Evolutionary conservation across 1,140 invertebrate species (phyloP).

Genomic region (Meteorus sp.): DNA sequence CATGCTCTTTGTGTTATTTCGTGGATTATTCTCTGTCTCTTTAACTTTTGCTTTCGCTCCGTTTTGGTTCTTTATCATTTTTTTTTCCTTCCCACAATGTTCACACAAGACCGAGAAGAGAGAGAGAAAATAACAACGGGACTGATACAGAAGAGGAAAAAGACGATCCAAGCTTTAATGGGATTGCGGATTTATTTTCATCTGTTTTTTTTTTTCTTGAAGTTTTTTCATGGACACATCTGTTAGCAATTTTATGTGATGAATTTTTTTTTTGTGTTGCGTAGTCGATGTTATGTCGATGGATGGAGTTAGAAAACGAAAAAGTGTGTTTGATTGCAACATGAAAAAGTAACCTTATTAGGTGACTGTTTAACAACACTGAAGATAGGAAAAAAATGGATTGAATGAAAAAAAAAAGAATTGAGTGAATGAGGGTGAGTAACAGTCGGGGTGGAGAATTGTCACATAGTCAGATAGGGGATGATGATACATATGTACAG

Average conservation of each 20-base stretch:
- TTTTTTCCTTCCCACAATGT: no score
- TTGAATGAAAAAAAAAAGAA: not conserved
- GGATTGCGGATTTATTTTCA: not conserved
- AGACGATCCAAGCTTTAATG: not conserved
- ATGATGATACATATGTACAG: not conserved
- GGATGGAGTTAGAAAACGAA: not conserved
- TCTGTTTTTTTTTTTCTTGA: no score
- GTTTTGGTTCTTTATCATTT: no score
- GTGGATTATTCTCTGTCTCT: not conserved
- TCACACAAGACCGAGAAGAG: no score
- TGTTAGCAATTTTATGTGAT: no score
- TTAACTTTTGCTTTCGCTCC: no score
- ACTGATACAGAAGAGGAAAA: not conserved
- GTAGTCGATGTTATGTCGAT: not conserved
- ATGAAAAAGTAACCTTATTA: not conserved
- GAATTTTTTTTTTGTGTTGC: not conserved
- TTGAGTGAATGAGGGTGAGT: not conserved
- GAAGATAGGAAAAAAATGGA: no score
- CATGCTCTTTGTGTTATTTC: conserved; percentile 10
- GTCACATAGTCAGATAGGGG: not conserved
- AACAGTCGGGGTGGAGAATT: not conserved
- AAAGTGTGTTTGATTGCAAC: not conserved
- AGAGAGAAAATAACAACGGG: no score
- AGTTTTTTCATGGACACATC: no score
- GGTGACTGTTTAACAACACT: no score